Evolutionary conservation across 2,113 vertebrate genomes (phyloP), one percentile per base, ranked within the genome.

Genomic region (Sorex araneus): DNA sequence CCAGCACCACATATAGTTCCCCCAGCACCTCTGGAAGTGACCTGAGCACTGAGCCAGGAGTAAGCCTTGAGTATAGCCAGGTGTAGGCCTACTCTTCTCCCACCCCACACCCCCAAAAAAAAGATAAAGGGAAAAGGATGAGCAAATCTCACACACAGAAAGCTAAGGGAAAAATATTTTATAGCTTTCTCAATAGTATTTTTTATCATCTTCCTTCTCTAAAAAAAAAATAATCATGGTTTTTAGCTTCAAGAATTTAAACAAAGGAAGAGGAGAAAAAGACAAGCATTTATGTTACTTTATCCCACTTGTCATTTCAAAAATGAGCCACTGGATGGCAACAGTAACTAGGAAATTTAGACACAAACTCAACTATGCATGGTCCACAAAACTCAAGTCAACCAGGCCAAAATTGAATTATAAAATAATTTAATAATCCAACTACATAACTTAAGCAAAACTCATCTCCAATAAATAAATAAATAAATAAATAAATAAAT

Each of bases 281-380:
- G 47, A 85, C 19, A 73, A 82, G 8, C 13, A 93, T 43, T 83
- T 86, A 19, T 71, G 30, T 25, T 30, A 67, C 92, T 84, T 86
- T 87, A 82, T 90, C 40, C 25, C 32, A 94, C 78, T 70, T 90
- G 75, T 85, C 40, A 82, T 83, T 96, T 96, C 89, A 91, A 28
- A 84, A 92, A 91, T 36, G 80, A 95, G 88, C 92, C 90, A 90
- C 93, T 85, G 82, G 82, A 95, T 90, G 73, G 89, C 54, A 95
- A 92, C 67, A 90, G 87, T 92, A 57, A 83, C 83, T 69, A 78
- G 12, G 25, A 34, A 90, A 30, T 92, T 25, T 87, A 75, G 93
- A 50, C 36, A 91, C 86, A 77, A 50, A 50, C 25, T 71, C 57
- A 74, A 40, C 5, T 91, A 78, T 54, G 57, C 4, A 40, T 60